Evolutionary conservation across 1,140 invertebrate species (phyloP).

Genomic region (Pseudomyrmex gracilis): DNA sequence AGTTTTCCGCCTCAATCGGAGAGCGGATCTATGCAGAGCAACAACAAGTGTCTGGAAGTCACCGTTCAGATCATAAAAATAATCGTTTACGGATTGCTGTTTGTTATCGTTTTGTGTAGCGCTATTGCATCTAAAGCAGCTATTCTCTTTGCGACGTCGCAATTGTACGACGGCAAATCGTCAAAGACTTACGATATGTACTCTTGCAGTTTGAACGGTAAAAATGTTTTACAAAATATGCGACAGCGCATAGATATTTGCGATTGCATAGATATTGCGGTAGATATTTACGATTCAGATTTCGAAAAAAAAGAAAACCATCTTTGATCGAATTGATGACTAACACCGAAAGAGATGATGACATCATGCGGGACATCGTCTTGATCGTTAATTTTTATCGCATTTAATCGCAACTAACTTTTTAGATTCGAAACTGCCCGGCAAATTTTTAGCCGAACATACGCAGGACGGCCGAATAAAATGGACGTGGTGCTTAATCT

Average conservation of each 20-base stretch:
- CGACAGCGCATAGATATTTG: too few relatives aligned
- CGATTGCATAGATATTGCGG: too few relatives aligned
- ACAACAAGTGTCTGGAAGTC: constrained; percentile 92
- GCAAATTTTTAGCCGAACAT: constrained; percentile 90
- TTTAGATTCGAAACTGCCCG: constrained; percentile 85
- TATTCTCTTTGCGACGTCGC: constrained; percentile 94
- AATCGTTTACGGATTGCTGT: constrained; percentile 92
- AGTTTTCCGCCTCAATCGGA: constrained; percentile 92
- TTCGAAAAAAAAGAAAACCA: not conserved
- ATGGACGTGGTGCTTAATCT: constrained; percentile 96
- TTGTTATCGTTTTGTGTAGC: constrained; percentile 91
- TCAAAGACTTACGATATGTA: too few relatives aligned
- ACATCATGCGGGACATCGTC: not conserved
- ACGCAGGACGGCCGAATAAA: constrained; percentile 90
- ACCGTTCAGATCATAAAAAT: constrained; percentile 93
- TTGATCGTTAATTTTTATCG: not conserved
- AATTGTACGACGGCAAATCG: constrained; percentile 91
- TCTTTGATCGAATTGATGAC: too few relatives aligned
- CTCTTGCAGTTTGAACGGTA: too few relatives aligned
- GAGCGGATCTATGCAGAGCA: constrained; percentile 92
- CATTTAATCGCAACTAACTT: constrained; percentile 14
- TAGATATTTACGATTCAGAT: not conserved
- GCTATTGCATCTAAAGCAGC: constrained; percentile 93
- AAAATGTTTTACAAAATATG: constrained; percentile 72
- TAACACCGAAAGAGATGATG: too few relatives aligned